Percentiles rank a stretch among this genome's conserved stretches.
Evolutionary conservation across 2,797 vertebrate genomes (phyloP).

Genomic region (Novumbra hubbsi): DNA sequence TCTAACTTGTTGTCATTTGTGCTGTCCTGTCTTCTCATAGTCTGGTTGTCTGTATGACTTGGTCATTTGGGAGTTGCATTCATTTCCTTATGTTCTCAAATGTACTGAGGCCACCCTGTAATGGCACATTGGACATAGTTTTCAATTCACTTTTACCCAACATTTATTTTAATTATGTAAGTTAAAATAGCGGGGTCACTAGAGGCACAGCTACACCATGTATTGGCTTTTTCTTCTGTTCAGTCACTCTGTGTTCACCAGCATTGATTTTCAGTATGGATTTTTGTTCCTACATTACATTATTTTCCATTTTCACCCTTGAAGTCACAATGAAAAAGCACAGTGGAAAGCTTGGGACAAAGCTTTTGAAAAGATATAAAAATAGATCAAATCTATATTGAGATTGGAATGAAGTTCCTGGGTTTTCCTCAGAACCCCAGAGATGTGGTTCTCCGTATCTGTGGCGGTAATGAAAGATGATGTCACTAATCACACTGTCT

Average conservation of each 20-base stretch:
- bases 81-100: conserved; percentile 38
- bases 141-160: conserved; percentile 5
- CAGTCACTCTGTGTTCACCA: conserved; percentile 13
- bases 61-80: conserved; percentile 66
- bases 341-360: conserved; percentile 68
- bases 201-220: background rate
- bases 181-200: background rate
- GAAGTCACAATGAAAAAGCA: conserved; percentile 72
- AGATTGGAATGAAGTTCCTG: conserved; percentile 7
- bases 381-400: conserved; percentile 9
- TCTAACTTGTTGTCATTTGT: conserved; percentile 49
- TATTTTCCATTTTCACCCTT: conserved; percentile 27
- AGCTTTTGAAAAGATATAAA: conserved; percentile 13
- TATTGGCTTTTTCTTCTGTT: background rate
- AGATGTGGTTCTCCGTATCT: conserved; percentile 91
- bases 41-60: conserved; percentile 71
- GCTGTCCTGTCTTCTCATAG: conserved; percentile 49
- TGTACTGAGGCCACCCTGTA: background rate
- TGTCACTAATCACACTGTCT: conserved; percentile 90
- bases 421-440: conserved; percentile 70
- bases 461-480: conserved; percentile 62
- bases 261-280: background rate
- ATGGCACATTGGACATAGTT: conserved; percentile 2
- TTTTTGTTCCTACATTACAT: background rate
- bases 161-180: background rate